phyloP scores from a whole-genome alignment of 1,140 invertebrate species.

The Pemphigus obesinymphae region DNA sequence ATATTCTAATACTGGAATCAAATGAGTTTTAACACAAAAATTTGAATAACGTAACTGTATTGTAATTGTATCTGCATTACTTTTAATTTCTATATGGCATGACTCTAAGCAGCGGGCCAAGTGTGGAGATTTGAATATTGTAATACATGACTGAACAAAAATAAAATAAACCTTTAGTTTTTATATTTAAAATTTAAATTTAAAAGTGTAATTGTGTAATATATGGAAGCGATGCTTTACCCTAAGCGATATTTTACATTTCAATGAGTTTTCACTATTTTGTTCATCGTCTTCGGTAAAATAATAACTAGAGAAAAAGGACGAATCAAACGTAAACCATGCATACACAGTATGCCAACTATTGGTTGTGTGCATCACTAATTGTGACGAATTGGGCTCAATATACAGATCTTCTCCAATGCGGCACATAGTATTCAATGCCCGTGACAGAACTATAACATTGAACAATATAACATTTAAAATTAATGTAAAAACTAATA shows the following conservation, averaged over 20 bases:
- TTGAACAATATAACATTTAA: too few relatives aligned
- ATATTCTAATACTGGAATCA: slow-evolving; percentile 32
- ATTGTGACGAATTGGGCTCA: slow-evolving; percentile 2
- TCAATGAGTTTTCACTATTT: slow-evolving; percentile 29
- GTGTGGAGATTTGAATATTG: slow-evolving; percentile 39
- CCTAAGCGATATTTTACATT: slow-evolving; percentile 34
- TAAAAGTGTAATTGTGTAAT: not conserved
- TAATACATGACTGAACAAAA: slow-evolving; percentile 22
- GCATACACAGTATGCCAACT: slow-evolving; percentile 34
- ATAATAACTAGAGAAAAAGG: slow-evolving; percentile 38
- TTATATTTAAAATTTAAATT: not conserved
- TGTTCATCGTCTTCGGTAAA: slow-evolving; percentile 29
- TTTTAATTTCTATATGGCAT: slow-evolving; percentile 36
- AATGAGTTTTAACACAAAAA: slow-evolving; percentile 36
- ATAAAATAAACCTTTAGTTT: not conserved
- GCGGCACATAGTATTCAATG: slow-evolving; percentile 21
- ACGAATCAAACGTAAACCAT: slow-evolving; percentile 25
- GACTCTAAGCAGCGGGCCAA: slow-evolving; percentile 19
- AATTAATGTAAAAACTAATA: too few relatives aligned
- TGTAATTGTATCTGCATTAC: slow-evolving; percentile 22
- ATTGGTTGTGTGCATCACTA: slow-evolving; percentile 11
- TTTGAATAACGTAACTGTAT: slow-evolving; percentile 31
- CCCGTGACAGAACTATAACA: slow-evolving; percentile 4
- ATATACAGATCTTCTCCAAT: slow-evolving; percentile 30
- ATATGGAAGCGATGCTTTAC: too few relatives aligned